Base-by-base conservation (phyloP, 2,888 invertebrate genomes). In the Bursaphelenchus okinawaensis region DNA sequence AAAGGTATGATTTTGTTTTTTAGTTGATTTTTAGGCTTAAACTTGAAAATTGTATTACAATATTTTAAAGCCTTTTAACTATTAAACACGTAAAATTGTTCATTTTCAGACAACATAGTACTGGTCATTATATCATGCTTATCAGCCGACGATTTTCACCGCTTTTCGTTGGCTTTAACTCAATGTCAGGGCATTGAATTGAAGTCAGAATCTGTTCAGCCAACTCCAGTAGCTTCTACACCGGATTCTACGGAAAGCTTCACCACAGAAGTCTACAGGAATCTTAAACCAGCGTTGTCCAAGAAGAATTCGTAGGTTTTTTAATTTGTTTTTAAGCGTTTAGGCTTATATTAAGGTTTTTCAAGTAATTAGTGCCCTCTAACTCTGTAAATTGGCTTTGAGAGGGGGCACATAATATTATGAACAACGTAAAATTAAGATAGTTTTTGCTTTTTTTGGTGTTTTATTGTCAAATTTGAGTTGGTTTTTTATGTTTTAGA, bases 261-360 rank as follows among this genome's bases (percentile, higher is more conserved):
- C 40, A n/a, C n/a, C 12, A 16, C 40, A 16, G 40, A 40, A 16
- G 16, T 40, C n/a, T n/a, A 40, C n/a, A 40, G 40, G 40, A 16
- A 12, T 40, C 40, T 40, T 12, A 1, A n/a, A n/a, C 40, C 40
- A n/a, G 16, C 40, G n/a, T 40, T 40, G 63, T 50, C 24, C 63
- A 68, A 28, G 62, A 40, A 12, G 62, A 62, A 27, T 52, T 54
- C 54, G 19, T n/a, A n/a, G n/a, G n/a, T n/a, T n/a, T n/a, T n/a
- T n/a, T n/a, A n/a, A n/a, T n/a, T n/a, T n/a, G n/a, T n/a, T n/a
- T n/a, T n/a, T n/a, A n/a, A n/a, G n/a, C n/a, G n/a, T n/a, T n/a
- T n/a, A n/a, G n/a, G n/a, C n/a, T n/a, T n/a, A n/a, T n/a, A n/a
- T n/a, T n/a, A n/a, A n/a, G n/a, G n/a, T n/a, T n/a, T n/a, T n/a